These are phyloP conservation scores for Melanogrammus aeglefinus DNA, from an alignment of 2,797 vertebrate genomes.

Conservation along the genomic window DNA sequence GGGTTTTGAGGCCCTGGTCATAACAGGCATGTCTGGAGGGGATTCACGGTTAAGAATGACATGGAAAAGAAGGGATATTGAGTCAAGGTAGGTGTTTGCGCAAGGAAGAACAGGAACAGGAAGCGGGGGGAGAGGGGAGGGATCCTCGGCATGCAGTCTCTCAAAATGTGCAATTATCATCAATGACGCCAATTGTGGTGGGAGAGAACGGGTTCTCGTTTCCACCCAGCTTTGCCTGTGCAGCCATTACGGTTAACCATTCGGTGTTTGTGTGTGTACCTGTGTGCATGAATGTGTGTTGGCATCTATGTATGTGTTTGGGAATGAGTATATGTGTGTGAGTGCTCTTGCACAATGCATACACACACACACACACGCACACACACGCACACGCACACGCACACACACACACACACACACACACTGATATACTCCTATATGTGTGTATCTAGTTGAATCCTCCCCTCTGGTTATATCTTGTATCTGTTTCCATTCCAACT, in stretches of 20 bases:
- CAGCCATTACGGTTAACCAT: slow-evolving; percentile 15
- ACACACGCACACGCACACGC: neutral
- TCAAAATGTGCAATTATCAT: slow-evolving; percentile 40
- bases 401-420: too few species aligned
- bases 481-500: too few species aligned
- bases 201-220: slow-evolving; percentile 29
- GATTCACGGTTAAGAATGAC: slow-evolving; percentile 28
- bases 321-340: neutral
- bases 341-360: neutral
- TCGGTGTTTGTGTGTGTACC: slow-evolving; percentile 3
- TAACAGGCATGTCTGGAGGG: slow-evolving; percentile 23
- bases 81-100: slow-evolving; percentile 31
- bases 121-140: neutral
- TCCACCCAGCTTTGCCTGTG: slow-evolving; percentile 18
- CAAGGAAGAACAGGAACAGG: slow-evolving; percentile 4
- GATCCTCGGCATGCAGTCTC: slow-evolving; percentile 9
- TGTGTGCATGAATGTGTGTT: neutral
- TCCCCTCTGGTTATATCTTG: too few species aligned
- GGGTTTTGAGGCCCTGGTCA: slow-evolving; percentile 44
- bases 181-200: slow-evolving; percentile 16
- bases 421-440: neutral
- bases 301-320: neutral
- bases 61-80: slow-evolving; percentile 28
- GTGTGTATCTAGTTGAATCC: neutral
- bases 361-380: neutral